Evolutionary conservation across 2,797 vertebrate species (phyloP).

Genomic region (Hypotaenidia philippensis): DNA sequence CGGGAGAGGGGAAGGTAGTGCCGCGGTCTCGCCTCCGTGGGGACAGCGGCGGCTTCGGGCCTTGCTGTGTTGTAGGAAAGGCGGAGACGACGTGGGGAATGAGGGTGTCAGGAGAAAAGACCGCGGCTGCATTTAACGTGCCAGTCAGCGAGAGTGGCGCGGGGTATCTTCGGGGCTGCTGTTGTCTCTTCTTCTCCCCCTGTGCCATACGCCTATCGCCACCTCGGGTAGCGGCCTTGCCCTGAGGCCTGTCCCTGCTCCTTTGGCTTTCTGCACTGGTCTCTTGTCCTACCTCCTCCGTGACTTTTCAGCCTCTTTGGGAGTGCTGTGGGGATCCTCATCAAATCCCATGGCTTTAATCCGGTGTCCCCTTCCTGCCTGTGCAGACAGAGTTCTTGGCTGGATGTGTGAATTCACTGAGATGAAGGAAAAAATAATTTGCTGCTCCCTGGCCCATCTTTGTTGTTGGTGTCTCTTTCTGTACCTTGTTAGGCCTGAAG

Average conservation of each 20-base stretch:
- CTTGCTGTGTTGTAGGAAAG: background rate
- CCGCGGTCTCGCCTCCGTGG: background rate
- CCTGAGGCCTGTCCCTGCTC: accelerated
- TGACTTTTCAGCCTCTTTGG: accelerated
- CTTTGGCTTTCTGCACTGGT: accelerated
- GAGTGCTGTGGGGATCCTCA: accelerated
- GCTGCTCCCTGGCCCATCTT: accelerated
- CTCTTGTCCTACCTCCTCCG: accelerated
- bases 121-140: background rate
- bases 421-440: background rate
- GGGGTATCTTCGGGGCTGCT: background rate
- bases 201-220: accelerated
- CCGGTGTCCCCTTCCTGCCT: background rate
- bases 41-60: background rate
- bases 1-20: background rate
- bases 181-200: too few relatives aligned
- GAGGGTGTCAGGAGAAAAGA: background rate
- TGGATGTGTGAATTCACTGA: accelerated
- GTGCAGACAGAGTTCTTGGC: accelerated
- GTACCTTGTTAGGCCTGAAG: background rate
- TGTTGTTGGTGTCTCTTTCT: too few relatives aligned
- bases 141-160: background rate
- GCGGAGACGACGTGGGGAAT: background rate
- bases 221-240: accelerated
- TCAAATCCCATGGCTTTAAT: accelerated